A percentile compares a stretch with the other conserved stretches of the same genome.
Evolutionary conservation across 2,113 vertebrate species (phyloP).

Genomic region (Pseudopipra pipra): DNA sequence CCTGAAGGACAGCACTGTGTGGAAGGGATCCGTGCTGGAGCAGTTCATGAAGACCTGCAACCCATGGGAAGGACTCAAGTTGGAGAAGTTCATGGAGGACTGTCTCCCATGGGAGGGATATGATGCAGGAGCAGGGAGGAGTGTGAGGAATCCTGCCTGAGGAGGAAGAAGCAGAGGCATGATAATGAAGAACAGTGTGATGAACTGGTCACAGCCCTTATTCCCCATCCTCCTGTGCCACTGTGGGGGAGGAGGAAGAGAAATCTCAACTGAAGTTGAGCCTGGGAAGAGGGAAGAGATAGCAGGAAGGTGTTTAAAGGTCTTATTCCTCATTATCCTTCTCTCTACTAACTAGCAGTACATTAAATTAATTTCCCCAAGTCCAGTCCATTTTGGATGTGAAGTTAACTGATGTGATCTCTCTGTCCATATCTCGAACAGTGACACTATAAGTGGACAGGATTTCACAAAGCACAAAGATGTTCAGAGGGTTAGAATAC

Average conservation of each 20-base stretch:
- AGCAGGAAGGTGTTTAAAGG: not conserved
- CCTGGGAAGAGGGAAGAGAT: not conserved
- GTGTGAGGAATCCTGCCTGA: not conserved
- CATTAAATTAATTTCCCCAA: not conserved
- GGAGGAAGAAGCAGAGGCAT: not conserved
- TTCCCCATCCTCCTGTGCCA: not conserved
- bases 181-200: not conserved
- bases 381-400: not conserved
- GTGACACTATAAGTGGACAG: not conserved
- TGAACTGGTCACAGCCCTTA: not conserved
- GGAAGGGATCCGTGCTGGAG: not conserved
- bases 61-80: not conserved
- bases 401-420: not conserved
- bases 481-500: not conserved
- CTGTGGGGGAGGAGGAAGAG: not conserved
- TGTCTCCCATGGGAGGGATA: not conserved
- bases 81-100: not conserved
- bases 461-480: not conserved
- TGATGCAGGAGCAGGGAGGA: not conserved
- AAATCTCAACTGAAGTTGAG: not conserved
- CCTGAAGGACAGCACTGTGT: not conserved
- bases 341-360: not conserved
- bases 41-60: not conserved
- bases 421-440: not conserved
- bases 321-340: not conserved